These are phyloP conservation scores for Dasysyrphus tricinctus DNA, from an alignment of 2,888 invertebrate genomes.

Conservation along the genomic window DNA sequence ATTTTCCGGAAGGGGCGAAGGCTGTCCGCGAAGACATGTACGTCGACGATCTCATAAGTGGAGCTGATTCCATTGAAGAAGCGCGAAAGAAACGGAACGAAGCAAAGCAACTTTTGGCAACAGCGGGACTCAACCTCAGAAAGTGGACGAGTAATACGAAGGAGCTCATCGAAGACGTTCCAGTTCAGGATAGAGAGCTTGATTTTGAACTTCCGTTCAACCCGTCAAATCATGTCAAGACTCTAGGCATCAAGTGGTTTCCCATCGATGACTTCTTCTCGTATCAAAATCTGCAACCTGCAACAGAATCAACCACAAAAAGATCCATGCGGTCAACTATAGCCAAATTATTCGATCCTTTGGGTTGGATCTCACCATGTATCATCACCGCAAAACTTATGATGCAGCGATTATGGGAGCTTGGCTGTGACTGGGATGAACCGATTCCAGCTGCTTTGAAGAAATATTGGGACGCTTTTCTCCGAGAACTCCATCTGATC, in stretches of 20 bases:
- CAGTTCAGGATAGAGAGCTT: no score
- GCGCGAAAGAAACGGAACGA: not conserved
- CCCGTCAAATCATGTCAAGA: conserved; percentile 2
- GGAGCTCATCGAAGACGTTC: no score
- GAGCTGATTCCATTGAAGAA: not conserved
- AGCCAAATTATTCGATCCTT: not conserved
- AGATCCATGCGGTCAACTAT: not conserved
- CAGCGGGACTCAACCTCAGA: no score
- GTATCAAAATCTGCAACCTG: not conserved
- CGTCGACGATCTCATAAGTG: conserved; percentile 46
- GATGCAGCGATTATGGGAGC: not conserved
- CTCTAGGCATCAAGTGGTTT: conserved; percentile 25
- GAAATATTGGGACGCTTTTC: conserved; percentile 44
- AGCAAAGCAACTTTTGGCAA: no score
- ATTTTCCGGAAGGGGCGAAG: conserved; percentile 7
- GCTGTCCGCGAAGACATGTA: conserved; percentile 28
- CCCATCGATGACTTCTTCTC: conserved; percentile 12
- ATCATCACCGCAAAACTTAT: not conserved
- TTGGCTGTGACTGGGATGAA: no score
- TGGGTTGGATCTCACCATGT: not conserved
- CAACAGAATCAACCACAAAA: not conserved
- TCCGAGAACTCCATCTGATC: not conserved
- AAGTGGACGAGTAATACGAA: no score
- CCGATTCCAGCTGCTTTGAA: not conserved
- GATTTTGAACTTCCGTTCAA: conserved; percentile 9